Conservation (phyloP, 2,797 vertebrate species). For the Loris lydekkerianus region DNA sequence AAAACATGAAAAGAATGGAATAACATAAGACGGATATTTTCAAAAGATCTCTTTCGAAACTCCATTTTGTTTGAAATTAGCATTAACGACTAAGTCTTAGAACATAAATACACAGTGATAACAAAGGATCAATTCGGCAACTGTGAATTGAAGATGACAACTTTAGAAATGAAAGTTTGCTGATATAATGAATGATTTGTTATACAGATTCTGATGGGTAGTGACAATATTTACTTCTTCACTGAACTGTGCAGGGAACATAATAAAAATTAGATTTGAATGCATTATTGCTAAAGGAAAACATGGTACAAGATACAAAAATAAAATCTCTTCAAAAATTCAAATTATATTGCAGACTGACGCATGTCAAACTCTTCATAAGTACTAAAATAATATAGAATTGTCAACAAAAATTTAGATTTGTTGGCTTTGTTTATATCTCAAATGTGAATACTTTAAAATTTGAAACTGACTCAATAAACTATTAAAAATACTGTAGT, state of each 20-base stretch:
- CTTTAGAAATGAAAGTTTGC: conserved; percentile 13
- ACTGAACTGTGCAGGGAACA: neutral
- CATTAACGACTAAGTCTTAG: conserved; percentile 11
- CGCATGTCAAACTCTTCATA: neutral
- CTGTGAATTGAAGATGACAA: conserved; percentile 16
- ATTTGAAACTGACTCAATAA: neutral
- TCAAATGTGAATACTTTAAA: conserved; percentile 36
- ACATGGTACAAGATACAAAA: neutral
- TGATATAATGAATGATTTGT: conserved; percentile 5
- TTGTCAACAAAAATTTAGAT: conserved; percentile 30
- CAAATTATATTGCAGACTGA: neutral
- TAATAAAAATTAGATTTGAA: conserved; percentile 27
- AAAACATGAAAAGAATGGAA: conserved; percentile 24
- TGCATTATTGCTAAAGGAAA: conserved; percentile 2
- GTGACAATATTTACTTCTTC: conserved; percentile 19
- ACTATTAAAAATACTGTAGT: neutral
- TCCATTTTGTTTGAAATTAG: conserved; percentile 58
- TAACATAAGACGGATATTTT: conserved; percentile 27
- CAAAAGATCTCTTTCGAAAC: conserved; percentile 13
- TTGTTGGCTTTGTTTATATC: neutral
- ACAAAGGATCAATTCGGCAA: neutral
- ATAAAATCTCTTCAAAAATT: neutral
- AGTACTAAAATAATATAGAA: neutral
- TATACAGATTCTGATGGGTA: neutral
- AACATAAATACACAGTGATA: neutral